Base-by-base conservation (phyloP, 2,113 vertebrate species). In the Megaceryle torquata region DNA sequence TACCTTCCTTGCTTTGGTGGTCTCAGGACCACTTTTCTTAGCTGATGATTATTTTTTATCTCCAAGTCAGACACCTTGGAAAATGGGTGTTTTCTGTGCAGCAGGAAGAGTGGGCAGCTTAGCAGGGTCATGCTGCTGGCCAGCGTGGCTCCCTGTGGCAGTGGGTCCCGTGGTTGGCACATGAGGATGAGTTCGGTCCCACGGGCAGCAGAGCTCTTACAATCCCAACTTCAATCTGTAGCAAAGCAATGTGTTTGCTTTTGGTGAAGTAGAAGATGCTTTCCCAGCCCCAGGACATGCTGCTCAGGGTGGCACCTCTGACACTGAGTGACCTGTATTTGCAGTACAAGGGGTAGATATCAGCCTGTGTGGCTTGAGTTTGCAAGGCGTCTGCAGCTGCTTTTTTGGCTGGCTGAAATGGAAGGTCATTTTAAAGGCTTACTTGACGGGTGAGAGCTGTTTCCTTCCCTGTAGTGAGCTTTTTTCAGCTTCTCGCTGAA, bases 131-230 rank as follows among this genome's bases (percentile, higher is more conserved):
- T 0, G 5, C 15, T 54, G 70, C 31, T 51, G 60, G 63, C 65
- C 59, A 6, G 15, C 1, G 0, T 15, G 51, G 43, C 61, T 90
- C 13, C 43, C 17, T 7, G 5, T 9, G 3, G 22, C 7, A 8
- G 6, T 2, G 20, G n/a, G 63, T 33, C 20, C 70, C 24, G 4
- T 12, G 37, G 53, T 29, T 0, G 3, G n/a, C 16, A 4, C 28
- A 5, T 1, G 1, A 61, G 39, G 61, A 46, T 0, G 0, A 70
- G 31, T 70, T 33, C 0, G 1, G 17, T 56, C 25, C 37, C 7
- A 0, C 25, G 1, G 1, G 6, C 4, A 6, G 31, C 1, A 0
- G 65, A 33, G 25, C 2, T 0, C 41, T 51, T 22, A 43, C 39
- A 46, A 46, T n/a, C 35, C 18, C 1, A 2, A 16, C 46, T 81